These are phyloP conservation scores for Acronicta aceris DNA, from an alignment of 2,888 invertebrate genomes.

Conservation along the genomic window DNA sequence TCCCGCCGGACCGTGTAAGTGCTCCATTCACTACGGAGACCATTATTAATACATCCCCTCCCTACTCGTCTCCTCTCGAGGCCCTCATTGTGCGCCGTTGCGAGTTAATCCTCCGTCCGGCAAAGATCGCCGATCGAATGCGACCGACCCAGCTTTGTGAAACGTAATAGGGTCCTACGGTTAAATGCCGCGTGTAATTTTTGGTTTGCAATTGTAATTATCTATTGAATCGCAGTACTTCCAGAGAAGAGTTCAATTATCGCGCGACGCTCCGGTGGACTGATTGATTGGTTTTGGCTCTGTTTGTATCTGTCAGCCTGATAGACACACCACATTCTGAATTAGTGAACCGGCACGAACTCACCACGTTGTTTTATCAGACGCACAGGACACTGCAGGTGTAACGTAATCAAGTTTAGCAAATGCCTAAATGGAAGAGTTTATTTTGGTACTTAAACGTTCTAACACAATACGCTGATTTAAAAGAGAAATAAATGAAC, in stretches of 20 bases:
- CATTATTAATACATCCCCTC: slow-evolving; percentile 87
- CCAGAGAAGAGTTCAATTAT: slow-evolving; percentile 87
- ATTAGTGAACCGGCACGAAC: slow-evolving; percentile 74
- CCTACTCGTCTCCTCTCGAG: slow-evolving; percentile 78
- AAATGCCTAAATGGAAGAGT: slow-evolving; percentile 31
- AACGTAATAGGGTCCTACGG: slow-evolving; percentile 84
- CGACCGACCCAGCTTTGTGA: slow-evolving; percentile 83
- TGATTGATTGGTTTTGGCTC: slow-evolving; percentile 86
- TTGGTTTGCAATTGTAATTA: slow-evolving; percentile 88
- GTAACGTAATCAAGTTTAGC: slow-evolving; percentile 25
- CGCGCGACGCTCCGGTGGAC: slow-evolving; percentile 79
- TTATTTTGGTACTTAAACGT: slow-evolving; percentile 13
- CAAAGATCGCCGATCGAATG: slow-evolving; percentile 84
- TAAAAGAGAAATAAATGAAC: slow-evolving; percentile 16
- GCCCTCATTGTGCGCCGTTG: slow-evolving; percentile 82
- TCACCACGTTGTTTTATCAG: slow-evolving; percentile 61
- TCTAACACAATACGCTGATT: slow-evolving; percentile 11
- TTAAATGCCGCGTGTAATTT: slow-evolving; percentile 87
- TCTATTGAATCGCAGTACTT: slow-evolving; percentile 81
- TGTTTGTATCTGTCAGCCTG: slow-evolving; percentile 78
- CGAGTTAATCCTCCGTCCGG: slow-evolving; percentile 85
- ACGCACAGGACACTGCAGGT: slow-evolving; percentile 33
- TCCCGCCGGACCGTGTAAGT: slow-evolving; percentile 87
- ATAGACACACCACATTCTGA: slow-evolving; percentile 75
- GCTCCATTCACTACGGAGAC: slow-evolving; percentile 85